Conservation (phyloP, 2,113 vertebrate genomes). For the Nanger granti region DNA sequence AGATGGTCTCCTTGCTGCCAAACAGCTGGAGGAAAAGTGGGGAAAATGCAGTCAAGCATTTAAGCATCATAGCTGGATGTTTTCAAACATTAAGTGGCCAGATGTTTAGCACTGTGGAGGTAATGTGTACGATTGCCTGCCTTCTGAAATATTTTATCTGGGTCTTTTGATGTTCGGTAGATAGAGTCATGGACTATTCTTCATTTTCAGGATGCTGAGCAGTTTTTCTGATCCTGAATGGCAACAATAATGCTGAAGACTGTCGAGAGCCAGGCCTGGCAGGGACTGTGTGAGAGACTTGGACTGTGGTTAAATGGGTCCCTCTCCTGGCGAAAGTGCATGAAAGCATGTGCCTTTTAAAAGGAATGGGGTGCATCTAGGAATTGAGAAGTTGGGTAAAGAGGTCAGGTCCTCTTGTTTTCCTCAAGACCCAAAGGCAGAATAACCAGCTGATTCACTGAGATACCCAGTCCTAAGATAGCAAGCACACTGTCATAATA, state of each 20-base stretch:
- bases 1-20: conserved; percentile 27
- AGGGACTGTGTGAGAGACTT: background rate
- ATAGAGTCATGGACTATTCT: background rate
- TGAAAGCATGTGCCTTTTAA: conserved; percentile 23
- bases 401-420: background rate
- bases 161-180: conserved; percentile 8
- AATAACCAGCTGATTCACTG: background rate
- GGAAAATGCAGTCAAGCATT: conserved; percentile 45
- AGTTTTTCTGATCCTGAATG: conserved; percentile 13
- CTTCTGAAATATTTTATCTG: conserved; percentile 42
- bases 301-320: conserved; percentile 47
- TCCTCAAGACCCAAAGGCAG: background rate
- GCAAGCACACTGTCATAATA: background rate
- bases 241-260: background rate
- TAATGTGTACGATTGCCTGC: conserved; percentile 42
- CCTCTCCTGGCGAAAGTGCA: conserved; percentile 50
- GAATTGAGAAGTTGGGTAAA: background rate
- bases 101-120: conserved; percentile 53
- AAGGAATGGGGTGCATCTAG: background rate
- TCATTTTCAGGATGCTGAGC: conserved; percentile 23
- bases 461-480: background rate
- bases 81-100: conserved; percentile 59
- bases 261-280: background rate
- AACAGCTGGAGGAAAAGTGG: conserved; percentile 52
- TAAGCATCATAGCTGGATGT: conserved; percentile 47